Conservation (phyloP, 2,888 invertebrate genomes). For the Fabriciana adippe region DNA sequence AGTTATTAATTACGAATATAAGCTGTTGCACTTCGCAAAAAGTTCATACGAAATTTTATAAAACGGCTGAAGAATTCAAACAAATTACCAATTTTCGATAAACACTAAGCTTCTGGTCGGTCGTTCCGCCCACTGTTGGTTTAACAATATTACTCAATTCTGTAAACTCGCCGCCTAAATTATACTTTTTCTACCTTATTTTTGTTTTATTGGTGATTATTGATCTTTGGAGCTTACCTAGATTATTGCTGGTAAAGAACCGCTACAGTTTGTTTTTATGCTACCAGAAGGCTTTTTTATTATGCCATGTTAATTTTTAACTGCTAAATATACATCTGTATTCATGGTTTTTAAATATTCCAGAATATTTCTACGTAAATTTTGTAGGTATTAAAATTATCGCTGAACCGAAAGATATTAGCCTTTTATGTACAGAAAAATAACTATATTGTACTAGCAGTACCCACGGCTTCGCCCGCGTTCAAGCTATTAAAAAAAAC, state of each 20-base stretch:
- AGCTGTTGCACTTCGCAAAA: conserved; percentile 3
- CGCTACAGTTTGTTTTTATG: background rate
- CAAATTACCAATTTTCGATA: conserved; percentile 13
- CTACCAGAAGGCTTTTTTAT: background rate
- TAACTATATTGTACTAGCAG: too few relatives aligned
- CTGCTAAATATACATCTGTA: too few relatives aligned
- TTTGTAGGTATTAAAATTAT: too few relatives aligned
- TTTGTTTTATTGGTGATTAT: conserved; percentile 12
- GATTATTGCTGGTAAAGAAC: background rate
- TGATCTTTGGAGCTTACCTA: background rate
- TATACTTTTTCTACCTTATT: conserved; percentile 17
- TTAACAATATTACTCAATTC: conserved; percentile 74
- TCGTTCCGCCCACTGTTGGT: conserved; percentile 72
- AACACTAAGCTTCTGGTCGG: conserved; percentile 24
- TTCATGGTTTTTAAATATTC: too few relatives aligned
- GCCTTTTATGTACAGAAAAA: too few relatives aligned
- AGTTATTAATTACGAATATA: too few relatives aligned
- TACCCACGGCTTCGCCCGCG: too few relatives aligned
- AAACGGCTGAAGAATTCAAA: conserved; percentile 2
- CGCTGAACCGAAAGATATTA: too few relatives aligned
- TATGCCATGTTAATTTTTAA: background rate
- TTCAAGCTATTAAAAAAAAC: too few relatives aligned
- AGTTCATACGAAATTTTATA: background rate
- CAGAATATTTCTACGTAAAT: too few relatives aligned
- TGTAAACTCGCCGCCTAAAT: conserved; percentile 43